These are phyloP conservation scores for Dendrocincla fuliginosa DNA, from an alignment of 2,797 vertebrate species.

Conservation along the genomic window DNA sequence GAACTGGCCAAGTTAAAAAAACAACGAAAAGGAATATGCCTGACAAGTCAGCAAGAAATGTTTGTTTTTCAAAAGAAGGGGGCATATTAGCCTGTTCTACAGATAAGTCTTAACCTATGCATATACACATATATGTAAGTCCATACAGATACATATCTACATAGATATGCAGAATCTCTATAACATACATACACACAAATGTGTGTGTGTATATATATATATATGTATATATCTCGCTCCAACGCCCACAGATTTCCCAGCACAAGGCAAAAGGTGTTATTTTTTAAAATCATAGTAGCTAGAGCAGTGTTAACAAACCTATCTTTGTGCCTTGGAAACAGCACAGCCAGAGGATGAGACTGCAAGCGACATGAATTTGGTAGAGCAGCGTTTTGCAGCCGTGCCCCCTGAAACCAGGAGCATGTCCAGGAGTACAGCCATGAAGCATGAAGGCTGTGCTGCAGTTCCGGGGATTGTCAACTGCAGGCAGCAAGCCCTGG, in stretches of 20 bases:
- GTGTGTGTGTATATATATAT: background rate
- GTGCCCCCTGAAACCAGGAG: background rate
- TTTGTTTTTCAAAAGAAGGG: background rate
- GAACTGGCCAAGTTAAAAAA: conserved; percentile 59
- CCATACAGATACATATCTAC: background rate
- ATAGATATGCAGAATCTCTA: background rate
- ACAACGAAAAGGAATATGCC: conserved; percentile 43
- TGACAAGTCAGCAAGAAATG: conserved; percentile 59
- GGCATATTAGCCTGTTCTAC: background rate
- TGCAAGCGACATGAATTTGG: background rate
- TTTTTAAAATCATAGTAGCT: background rate
- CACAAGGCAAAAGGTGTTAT: conserved; percentile 20
- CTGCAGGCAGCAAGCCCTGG: background rate
- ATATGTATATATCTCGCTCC: fast-evolving
- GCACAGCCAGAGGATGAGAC: background rate
- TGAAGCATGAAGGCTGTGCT: fast-evolving
- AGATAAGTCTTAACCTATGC: background rate
- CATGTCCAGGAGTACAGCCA: background rate
- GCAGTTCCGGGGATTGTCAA: background rate
- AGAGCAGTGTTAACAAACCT: background rate
- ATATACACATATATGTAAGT: background rate
- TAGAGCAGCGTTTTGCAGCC: background rate
- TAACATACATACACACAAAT: background rate
- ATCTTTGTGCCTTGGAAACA: background rate
- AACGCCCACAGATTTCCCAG: background rate